Evolutionary conservation across 2,888 invertebrate genomes (phyloP).

Genomic region (Conus canariensis): DNA sequence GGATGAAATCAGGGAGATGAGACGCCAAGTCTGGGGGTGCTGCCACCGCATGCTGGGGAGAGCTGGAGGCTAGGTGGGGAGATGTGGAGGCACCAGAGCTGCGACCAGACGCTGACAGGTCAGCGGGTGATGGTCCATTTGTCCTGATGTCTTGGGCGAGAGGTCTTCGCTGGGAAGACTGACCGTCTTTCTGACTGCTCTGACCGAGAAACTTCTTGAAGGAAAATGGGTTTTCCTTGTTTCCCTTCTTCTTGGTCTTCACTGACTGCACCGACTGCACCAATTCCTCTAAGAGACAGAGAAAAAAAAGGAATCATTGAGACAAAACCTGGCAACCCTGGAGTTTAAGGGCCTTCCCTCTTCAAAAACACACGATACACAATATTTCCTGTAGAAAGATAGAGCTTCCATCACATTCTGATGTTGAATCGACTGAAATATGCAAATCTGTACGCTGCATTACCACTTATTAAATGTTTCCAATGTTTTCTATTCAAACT

Average conservation of each 20-base stretch:
- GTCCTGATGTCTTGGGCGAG: slow-evolving; percentile 41
- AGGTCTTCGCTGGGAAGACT: slow-evolving; percentile 37
- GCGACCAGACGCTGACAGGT: background rate
- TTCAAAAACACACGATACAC: too few relatives aligned
- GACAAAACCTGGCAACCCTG: background rate
- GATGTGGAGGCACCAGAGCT: background rate
- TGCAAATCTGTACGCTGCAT: too few relatives aligned
- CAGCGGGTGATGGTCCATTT: slow-evolving; percentile 24
- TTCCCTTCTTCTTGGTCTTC: slow-evolving; percentile 59
- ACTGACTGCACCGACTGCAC: background rate
- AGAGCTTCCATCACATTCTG: too few relatives aligned
- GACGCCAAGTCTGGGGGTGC: slow-evolving; percentile 67
- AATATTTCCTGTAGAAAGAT: too few relatives aligned
- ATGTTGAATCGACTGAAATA: too few relatives aligned
- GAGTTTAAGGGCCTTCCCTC: background rate
- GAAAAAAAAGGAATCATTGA: background rate
- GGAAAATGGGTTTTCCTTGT: slow-evolving; percentile 76
- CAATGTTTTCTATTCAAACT: too few relatives aligned
- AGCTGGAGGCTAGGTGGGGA: background rate
- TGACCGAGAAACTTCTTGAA: slow-evolving; percentile 75
- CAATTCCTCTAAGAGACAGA: background rate
- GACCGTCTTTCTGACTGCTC: slow-evolving; percentile 31
- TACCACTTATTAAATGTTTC: too few relatives aligned
- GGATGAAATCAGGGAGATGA: slow-evolving; percentile 77
- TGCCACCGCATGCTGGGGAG: background rate